Evolutionary conservation across 2,888 invertebrate species (phyloP).

Genomic region (Eutolmus rufibarbis): DNA sequence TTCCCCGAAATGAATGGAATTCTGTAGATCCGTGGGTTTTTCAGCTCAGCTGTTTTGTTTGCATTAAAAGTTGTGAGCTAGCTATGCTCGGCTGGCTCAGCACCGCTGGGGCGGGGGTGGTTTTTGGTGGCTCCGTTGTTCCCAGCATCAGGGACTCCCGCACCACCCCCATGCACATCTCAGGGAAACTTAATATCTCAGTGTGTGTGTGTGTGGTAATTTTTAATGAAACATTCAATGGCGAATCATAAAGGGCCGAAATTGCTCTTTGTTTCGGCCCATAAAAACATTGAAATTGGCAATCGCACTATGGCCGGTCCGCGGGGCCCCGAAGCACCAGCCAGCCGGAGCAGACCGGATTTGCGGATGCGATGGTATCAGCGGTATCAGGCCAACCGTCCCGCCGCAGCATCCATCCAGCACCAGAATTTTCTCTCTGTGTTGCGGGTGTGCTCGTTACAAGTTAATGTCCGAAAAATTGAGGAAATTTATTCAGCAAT

Average conservation of each 20-base stretch:
- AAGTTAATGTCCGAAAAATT: conserved; percentile 40
- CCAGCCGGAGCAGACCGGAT: not conserved
- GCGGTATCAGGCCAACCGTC: not conserved
- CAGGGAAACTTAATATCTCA: not conserved
- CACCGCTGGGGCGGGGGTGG: not conserved
- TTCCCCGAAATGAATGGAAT: conserved; percentile 5
- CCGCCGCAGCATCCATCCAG: not conserved
- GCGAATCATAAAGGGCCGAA: conserved; percentile 36
- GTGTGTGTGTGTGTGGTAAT: conserved; percentile 3
- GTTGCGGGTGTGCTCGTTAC: conserved; percentile 5
- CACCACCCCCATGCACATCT: not conserved
- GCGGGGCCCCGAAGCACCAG: not conserved
- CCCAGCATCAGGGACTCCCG: not conserved
- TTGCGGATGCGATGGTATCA: not conserved
- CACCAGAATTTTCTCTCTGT: not conserved
- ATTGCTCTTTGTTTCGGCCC: conserved; percentile 28
- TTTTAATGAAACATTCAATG: conserved; percentile 40
- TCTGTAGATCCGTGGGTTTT: conserved; percentile 6
- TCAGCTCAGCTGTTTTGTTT: conserved; percentile 14
- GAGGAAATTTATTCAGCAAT: conserved; percentile 34
- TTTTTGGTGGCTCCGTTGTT: not conserved
- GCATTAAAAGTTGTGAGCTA: conserved; percentile 20
- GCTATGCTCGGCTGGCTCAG: not conserved
- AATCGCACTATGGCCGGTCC: not conserved
- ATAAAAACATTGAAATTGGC: conserved; percentile 37